Conservation (phyloP, 2,888 invertebrate genomes). For the Halictus ligatus region DNA sequence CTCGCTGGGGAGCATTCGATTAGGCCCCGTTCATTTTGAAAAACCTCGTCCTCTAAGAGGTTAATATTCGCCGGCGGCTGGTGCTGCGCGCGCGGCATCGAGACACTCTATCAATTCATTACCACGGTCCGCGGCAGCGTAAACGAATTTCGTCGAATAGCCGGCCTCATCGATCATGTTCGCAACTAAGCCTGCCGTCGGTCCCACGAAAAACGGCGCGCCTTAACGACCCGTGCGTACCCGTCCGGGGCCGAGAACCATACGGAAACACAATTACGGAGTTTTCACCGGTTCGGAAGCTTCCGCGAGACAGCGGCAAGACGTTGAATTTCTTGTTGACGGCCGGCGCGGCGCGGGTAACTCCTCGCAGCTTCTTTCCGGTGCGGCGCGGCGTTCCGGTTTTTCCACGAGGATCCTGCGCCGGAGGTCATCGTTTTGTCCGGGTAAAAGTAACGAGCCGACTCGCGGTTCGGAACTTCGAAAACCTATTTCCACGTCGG, state of each 20-base stretch:
- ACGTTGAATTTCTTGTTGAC: conserved; percentile 52
- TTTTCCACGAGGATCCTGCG: not conserved
- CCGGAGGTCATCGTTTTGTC: conserved; percentile 32
- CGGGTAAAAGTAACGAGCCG: conserved; percentile 61
- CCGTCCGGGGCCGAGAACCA: conserved; percentile 7
- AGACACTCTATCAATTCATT: conserved; percentile 70
- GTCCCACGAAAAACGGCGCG: conserved; percentile 44
- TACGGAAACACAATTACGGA: conserved; percentile 63
- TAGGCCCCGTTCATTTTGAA: not conserved
- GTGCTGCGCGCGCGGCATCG: conserved; percentile 16
- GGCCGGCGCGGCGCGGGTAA: not conserved
- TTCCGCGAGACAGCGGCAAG: conserved; percentile 59
- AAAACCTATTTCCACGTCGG: conserved; percentile 48
- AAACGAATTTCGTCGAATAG: conserved; percentile 60
- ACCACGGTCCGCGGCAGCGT: conserved; percentile 33
- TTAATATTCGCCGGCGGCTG: not conserved
- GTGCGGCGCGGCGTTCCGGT: not conserved
- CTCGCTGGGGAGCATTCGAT: not conserved
- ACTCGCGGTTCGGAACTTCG: conserved; percentile 54
- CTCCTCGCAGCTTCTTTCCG: conserved; percentile 4
- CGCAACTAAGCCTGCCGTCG: conserved; percentile 31
- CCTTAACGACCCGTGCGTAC: conserved; percentile 51
- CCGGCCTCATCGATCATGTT: conserved; percentile 66
- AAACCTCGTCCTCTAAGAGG: not conserved
- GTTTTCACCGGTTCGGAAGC: conserved; percentile 52